A percentile compares a stretch with the other conserved stretches of the same genome.
Evolutionary conservation across 2,797 vertebrate genomes (phyloP).

Genomic region (Harpagifer antarcticus): DNA sequence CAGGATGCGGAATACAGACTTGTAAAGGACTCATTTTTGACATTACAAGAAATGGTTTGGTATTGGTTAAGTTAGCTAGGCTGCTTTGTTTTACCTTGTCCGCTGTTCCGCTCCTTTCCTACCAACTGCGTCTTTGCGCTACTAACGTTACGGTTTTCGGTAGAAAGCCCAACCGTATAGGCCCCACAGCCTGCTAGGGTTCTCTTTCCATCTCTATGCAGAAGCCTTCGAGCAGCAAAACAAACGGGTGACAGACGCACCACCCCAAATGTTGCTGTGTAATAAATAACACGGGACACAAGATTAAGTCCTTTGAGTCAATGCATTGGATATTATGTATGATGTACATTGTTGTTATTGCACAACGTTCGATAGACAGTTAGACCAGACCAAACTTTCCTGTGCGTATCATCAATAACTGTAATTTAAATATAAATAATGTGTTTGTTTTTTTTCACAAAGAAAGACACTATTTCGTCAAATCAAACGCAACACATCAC

Average conservation of each 20-base stretch:
- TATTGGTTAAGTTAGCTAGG: no score
- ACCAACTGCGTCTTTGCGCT: constrained; percentile 25
- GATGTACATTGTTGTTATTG: neutral
- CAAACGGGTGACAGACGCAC: constrained; percentile 64
- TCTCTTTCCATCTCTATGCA: constrained; percentile 67
- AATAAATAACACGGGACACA: constrained; percentile 65
- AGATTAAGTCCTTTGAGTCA: constrained; percentile 8
- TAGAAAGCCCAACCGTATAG: constrained; percentile 58
- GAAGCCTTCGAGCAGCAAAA: constrained; percentile 45
- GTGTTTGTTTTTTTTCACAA: neutral
- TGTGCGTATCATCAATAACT: neutral
- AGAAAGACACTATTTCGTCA: neutral
- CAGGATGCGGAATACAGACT: constrained; percentile 5
- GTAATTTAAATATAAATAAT: neutral
- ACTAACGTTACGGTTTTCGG: constrained; percentile 49
- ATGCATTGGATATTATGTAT: neutral
- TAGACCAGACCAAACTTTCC: neutral
- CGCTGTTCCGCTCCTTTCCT: constrained; percentile 36
- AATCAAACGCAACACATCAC: neutral
- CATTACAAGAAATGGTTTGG: neutral
- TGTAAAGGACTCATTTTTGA: neutral
- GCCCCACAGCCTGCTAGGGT: constrained; percentile 65
- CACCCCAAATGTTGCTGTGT: constrained; percentile 72
- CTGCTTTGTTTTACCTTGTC: constrained; percentile 56
- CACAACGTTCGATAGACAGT: neutral